A percentile compares a stretch with the other conserved stretches of the same genome.
Conservation (phyloP, 2,797 vertebrate species). For the Ctenopoma multispine region DNA sequence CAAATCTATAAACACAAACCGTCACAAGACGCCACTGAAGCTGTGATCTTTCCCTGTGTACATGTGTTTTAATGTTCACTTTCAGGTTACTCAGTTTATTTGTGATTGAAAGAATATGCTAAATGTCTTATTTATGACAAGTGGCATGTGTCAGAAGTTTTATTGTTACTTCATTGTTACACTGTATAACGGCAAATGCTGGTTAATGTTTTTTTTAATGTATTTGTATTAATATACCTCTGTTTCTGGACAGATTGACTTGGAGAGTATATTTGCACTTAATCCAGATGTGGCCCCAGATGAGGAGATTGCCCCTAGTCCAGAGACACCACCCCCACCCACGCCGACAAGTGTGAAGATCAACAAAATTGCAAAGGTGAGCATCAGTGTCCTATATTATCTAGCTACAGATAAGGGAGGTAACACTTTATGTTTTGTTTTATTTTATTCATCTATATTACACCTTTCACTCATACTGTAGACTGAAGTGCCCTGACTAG, state of each 20-base stretch:
- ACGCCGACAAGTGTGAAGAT: conserved; percentile 87
- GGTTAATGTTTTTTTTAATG: no score
- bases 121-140: neutral
- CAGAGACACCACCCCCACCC: conserved; percentile 91
- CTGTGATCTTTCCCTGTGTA: neutral
- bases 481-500: neutral
- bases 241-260: conserved; percentile 88
- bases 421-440: neutral
- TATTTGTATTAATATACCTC: conserved; percentile 5
- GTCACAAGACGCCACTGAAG: neutral
- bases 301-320: conserved; percentile 91
- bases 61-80: no score
- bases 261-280: conserved; percentile 97
- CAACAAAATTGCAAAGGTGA: conserved; percentile 95
- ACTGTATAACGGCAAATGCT: no score
- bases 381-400: conserved; percentile 28
- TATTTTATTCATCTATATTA: neutral
- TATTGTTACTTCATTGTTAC: neutral
- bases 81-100: neutral
- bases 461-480: neutral
- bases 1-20: neutral
- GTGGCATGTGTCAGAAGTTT: neutral
- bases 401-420: neutral
- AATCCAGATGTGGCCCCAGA: conserved; percentile 94
- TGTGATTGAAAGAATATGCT: neutral